Conservation (phyloP, 2,113 vertebrate genomes). For the Poeciliopsis prolifica region DNA sequence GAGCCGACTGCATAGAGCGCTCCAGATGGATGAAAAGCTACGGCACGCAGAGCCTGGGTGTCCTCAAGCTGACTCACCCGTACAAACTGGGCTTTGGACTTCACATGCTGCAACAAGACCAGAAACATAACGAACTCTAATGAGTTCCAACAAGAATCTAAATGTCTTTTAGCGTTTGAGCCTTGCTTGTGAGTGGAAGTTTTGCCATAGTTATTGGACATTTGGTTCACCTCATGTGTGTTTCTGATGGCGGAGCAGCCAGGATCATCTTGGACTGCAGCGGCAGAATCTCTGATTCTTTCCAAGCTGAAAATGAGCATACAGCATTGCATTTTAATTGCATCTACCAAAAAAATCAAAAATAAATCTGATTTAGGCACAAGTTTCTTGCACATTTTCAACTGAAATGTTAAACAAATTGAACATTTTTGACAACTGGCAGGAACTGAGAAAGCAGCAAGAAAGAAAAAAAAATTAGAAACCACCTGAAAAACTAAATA, state of each 20-base stretch:
- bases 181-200: not conserved
- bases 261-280: slow-evolving; percentile 46
- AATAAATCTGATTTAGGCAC: too few relatives aligned
- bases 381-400: too few relatives aligned
- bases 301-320: slow-evolving; percentile 36
- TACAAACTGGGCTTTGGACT: slow-evolving; percentile 87
- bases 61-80: slow-evolving; percentile 93
- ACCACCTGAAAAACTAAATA: not conserved
- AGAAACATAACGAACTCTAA: not conserved
- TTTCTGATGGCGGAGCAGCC: slow-evolving; percentile 39
- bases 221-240: slow-evolving; percentile 51
- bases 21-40: slow-evolving; percentile 96
- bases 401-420: too few relatives aligned
- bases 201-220: not conserved
- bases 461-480: not conserved
- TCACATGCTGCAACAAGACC: slow-evolving; percentile 77
- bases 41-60: slow-evolving; percentile 94
- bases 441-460: not conserved
- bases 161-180: not conserved
- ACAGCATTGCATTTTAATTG: not conserved
- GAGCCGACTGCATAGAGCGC: slow-evolving; percentile 95
- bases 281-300: slow-evolving; percentile 28
- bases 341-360: too few relatives aligned
- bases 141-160: not conserved
- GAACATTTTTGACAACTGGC: too few relatives aligned